Percentiles rank a stretch among this genome's conserved stretches.
These are phyloP conservation scores for Xestia ashworthii DNA, from an alignment of 2,888 invertebrate species.

Conservation along the genomic window DNA sequence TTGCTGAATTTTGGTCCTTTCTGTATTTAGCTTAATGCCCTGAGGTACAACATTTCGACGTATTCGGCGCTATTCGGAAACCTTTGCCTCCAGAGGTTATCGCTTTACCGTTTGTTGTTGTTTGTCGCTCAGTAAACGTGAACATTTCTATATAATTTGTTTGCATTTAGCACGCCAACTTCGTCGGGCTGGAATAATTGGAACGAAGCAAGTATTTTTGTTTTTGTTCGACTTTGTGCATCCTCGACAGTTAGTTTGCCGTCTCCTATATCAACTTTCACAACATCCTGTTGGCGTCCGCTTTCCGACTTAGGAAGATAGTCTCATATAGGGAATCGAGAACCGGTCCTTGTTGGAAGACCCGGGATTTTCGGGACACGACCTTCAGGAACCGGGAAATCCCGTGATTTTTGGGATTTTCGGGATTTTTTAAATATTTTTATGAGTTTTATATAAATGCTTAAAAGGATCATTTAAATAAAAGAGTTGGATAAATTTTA, in stretches of 20 bases:
- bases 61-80: slow-evolving; percentile 9
- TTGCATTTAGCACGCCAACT: slow-evolving; percentile 32
- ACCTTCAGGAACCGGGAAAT: too few relatives aligned
- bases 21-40: background rate
- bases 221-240: slow-evolving; percentile 41
- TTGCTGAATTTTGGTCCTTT: background rate
- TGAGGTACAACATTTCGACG: background rate
- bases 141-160: slow-evolving; percentile 40
- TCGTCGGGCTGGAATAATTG: slow-evolving; percentile 44
- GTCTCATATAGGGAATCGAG: too few relatives aligned
- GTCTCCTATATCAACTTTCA: slow-evolving; percentile 56
- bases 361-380: too few relatives aligned
- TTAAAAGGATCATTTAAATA: too few relatives aligned
- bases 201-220: slow-evolving; percentile 38
- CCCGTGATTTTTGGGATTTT: too few relatives aligned
- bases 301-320: slow-evolving; percentile 32
- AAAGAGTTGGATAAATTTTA: too few relatives aligned
- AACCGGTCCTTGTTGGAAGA: too few relatives aligned
- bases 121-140: slow-evolving; percentile 29
- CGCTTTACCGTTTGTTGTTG: slow-evolving; percentile 20
- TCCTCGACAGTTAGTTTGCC: slow-evolving; percentile 45
- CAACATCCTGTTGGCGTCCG: slow-evolving; percentile 50
- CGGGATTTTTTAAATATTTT: too few relatives aligned
- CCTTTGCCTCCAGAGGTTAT: slow-evolving; percentile 10
- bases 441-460: too few relatives aligned